Base-by-base conservation (phyloP, 2,797 vertebrate genomes). In the Hirundo rustica region DNA sequence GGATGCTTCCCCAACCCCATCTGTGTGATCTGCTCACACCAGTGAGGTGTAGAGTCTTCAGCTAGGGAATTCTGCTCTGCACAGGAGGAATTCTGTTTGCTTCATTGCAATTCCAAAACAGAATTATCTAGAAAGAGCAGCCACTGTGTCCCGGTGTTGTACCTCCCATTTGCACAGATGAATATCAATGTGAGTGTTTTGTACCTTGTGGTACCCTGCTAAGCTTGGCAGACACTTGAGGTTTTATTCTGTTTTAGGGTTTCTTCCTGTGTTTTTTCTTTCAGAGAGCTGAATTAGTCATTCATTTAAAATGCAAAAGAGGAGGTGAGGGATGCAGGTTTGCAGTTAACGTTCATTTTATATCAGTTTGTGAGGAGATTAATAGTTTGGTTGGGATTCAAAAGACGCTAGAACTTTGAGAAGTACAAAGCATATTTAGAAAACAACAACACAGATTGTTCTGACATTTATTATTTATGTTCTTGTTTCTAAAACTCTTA, bases 51-150 rank as follows among this genome's bases (percentile, higher is more conserved):
- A 15, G n/a, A 27, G n/a, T 25, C 73, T 82, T 70, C 48, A 62
- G 77, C 55, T 76, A 20, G 55, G 77, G 70, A 92, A 58, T 70
- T 66, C 77, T 86, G 40, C 40, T 25, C 36, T 1, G 5, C 0
- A 0, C 27, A 44, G 76, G 47, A 40, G 61, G 74, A 88, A 60
- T 25, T 44, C 65, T 60, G 22, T 84, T 79, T 94, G 64, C 93
- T 82, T 93, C 80, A 72, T 48, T 94, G 70, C 51, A 51, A 75
- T 93, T 78, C 66, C 44, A 58, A 94, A 88, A 90, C 64, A 68
- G 26, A 88, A 93, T 92, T 90, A 88, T 92, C 92, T 95, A 29
- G 55, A 64, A 89, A 44, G 83, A 95, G 44, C 77, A 93, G 70
- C 34, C 60, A 32, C 64, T 17, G 74, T n/a, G 51, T 91, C 71